Evolutionary conservation across 2,797 vertebrate species (phyloP), one percentile per base, ranked within the genome.

Genomic region (Acrossocheilus wenchowensis): DNA sequence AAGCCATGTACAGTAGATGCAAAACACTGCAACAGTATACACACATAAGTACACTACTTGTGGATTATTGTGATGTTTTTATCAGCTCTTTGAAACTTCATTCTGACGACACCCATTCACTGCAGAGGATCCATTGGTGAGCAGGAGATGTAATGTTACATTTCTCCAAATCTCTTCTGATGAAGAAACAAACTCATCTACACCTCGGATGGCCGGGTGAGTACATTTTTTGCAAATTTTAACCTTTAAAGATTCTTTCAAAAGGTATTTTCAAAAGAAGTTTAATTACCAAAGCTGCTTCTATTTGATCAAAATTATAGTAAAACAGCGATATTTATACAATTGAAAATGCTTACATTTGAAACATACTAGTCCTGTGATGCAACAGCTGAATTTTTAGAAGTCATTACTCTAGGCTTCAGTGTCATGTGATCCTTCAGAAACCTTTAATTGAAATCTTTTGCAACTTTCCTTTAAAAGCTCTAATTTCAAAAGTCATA

Each of bases 1-100:
- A 78, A n/a, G 19, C 74, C 74, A 77, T 21, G 77, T 78, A n/a
- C 36, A 60, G 77, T 60, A 17, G 7, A 78, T 60, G 36, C 17
- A 62, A 10, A 62, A 62, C 60, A 68, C 64, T 36, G 64, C 64
- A 68, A 68, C 64, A 17, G 30, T 34, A 17, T 34, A 34, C 30
- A 36, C 60, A 5, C 23, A 62, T 62, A 11, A 60, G n/a, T 60
- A 23, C 57, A n/a, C n/a, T 23, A 23, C 54, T 60, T 11, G 4
- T 62, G 64, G 64, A 36, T 19, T 19, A 68, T 9, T 36, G 64
- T 36, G 34, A 36, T 68, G 15, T 36, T 19, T 68, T 68, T 34
- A 19, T 36, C 30, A 68, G 64, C 64, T 68, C 6, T 68, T 68
- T 68, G 30, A 68, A 66, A 30, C 7, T 34, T 66, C 26, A 34